These are phyloP conservation scores for Syngnathoides biaculeatus DNA, from an alignment of 2,113 vertebrate species.

Conservation along the genomic window DNA sequence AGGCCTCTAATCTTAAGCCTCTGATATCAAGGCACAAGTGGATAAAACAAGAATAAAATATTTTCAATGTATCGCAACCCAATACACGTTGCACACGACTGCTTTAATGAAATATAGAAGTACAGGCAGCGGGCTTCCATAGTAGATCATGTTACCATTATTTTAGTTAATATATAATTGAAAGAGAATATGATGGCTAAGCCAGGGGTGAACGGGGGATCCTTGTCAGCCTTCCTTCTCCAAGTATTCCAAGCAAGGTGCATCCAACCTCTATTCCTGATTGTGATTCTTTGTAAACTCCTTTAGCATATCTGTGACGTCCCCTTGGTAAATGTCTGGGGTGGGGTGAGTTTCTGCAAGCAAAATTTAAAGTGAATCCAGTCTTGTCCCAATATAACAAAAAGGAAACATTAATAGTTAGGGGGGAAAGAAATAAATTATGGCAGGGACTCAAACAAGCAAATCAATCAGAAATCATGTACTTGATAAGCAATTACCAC, in stretches of 20 bases:
- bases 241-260: slow-evolving; percentile 74
- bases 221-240: slow-evolving; percentile 60
- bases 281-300: slow-evolving; percentile 90
- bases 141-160: not conserved
- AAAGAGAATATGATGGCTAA: slow-evolving; percentile 63
- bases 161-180: slow-evolving; percentile 4
- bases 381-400: not conserved
- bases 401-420: not conserved
- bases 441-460: too few relatives aligned
- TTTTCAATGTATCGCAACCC: not conserved
- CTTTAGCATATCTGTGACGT: slow-evolving; percentile 82
- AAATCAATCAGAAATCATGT: too few relatives aligned
- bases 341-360: slow-evolving; percentile 68
- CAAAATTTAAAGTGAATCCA: not conserved
- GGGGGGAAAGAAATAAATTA: too few relatives aligned
- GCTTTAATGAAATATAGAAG: not conserved
- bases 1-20: not conserved
- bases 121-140: not conserved
- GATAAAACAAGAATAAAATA: not conserved
- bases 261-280: slow-evolving; percentile 74
- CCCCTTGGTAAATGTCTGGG: slow-evolving; percentile 69
- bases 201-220: too few relatives aligned
- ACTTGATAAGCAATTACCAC: too few relatives aligned
- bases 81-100: not conserved
- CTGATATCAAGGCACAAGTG: not conserved